Evolutionary conservation across 2,888 invertebrate genomes (phyloP).

Genomic region (Beris morrisii): DNA sequence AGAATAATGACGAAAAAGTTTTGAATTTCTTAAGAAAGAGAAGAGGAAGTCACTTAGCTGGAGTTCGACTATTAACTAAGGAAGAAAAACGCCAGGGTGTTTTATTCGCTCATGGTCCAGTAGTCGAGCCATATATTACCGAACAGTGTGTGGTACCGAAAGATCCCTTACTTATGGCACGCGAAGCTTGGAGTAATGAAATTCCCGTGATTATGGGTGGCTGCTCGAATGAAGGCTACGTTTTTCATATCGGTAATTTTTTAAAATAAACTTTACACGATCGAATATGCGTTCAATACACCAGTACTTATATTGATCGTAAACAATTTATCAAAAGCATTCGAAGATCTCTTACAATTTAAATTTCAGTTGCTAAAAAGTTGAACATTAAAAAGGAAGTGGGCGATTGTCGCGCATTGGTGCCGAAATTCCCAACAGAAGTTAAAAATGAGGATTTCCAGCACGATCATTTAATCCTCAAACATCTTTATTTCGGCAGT

Average conservation of each 20-base stretch:
- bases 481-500: constrained; percentile 56
- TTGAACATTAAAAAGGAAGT: constrained; percentile 37
- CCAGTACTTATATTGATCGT: not conserved
- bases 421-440: constrained; percentile 50
- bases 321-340: not conserved
- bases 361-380: constrained; percentile 12
- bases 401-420: constrained; percentile 49
- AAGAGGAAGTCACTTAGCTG: constrained; percentile 47
- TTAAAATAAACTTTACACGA: not conserved
- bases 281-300: not conserved
- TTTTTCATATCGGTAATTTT: constrained; percentile 49
- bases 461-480: constrained; percentile 53
- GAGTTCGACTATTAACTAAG: constrained; percentile 45
- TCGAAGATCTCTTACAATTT: not conserved
- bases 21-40: constrained; percentile 48
- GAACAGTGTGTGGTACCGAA: constrained; percentile 49
- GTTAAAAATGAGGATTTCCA: constrained; percentile 43
- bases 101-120: constrained; percentile 52
- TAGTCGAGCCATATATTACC: constrained; percentile 50
- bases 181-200: constrained; percentile 49
- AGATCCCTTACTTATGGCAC: constrained; percentile 45
- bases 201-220: constrained; percentile 53
- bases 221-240: constrained; percentile 52
- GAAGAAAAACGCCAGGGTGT: constrained; percentile 49
- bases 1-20: constrained; percentile 49